A percentile compares a stretch with the other conserved stretches of the same genome.
Evolutionary conservation across 2,797 vertebrate genomes (phyloP).

Genomic region (Betta splendens): DNA sequence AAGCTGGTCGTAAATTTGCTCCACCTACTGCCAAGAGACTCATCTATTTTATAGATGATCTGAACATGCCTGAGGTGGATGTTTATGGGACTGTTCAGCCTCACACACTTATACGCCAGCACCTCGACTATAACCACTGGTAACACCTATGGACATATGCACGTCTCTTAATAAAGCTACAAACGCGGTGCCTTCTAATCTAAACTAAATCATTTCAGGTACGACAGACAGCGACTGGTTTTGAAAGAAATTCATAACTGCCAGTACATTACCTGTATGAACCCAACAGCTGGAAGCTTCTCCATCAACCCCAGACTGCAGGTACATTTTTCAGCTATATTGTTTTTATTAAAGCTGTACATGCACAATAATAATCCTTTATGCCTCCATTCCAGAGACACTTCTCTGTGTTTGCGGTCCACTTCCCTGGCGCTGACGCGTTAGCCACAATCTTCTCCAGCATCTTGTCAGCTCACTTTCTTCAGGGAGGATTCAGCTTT

Average conservation of each 20-base stretch:
- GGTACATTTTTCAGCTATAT: too few relatives aligned
- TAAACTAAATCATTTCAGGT: constrained; percentile 78
- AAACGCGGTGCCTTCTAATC: too few relatives aligned
- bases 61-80: constrained; percentile 87
- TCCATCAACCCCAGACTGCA: constrained; percentile 91
- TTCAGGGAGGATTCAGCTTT: constrained; percentile 82
- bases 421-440: constrained; percentile 78
- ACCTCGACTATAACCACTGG: constrained; percentile 84
- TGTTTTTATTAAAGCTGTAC: too few relatives aligned
- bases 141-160: constrained; percentile 44
- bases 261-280: constrained; percentile 92
- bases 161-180: too few relatives aligned
- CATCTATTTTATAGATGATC: constrained; percentile 86
- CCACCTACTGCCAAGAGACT: constrained; percentile 82
- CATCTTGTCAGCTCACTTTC: constrained; percentile 84
- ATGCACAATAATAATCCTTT: not conserved
- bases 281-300: constrained; percentile 93
- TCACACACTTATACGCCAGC: constrained; percentile 83
- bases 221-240: constrained; percentile 92
- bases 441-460: constrained; percentile 82
- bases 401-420: constrained; percentile 83
- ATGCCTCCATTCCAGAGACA: constrained; percentile 64
- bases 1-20: constrained; percentile 83
- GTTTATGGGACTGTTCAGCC: constrained; percentile 83
- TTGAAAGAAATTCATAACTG: constrained; percentile 95